Evolutionary conservation across 2,888 invertebrate species (phyloP).

Genomic region (Microchrysa polita): DNA sequence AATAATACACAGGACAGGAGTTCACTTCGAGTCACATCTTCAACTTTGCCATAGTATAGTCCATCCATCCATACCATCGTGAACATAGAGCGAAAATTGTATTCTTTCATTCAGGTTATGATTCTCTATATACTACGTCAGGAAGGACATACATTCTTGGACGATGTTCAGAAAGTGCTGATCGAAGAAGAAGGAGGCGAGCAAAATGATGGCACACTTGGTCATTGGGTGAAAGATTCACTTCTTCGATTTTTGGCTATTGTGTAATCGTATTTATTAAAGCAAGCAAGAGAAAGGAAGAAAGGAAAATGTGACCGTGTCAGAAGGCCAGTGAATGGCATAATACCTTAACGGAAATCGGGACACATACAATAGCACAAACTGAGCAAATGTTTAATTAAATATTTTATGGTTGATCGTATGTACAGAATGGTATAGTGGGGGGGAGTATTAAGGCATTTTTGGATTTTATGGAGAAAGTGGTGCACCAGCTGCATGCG

Average conservation of each 20-base stretch:
- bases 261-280: slow-evolving; percentile 37
- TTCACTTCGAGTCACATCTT: neutral
- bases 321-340: neutral
- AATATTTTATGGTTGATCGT: slow-evolving; percentile 36
- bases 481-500: slow-evolving; percentile 28
- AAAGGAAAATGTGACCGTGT: neutral
- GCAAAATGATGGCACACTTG: neutral
- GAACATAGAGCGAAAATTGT: neutral
- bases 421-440: neutral
- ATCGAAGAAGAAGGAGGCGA: neutral
- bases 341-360: neutral
- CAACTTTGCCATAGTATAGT: neutral
- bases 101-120: neutral
- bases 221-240: slow-evolving; percentile 11
- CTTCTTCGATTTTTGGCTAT: slow-evolving; percentile 36
- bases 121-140: neutral
- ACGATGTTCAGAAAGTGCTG: neutral
- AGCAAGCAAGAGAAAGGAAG: slow-evolving; percentile 6
- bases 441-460: slow-evolving; percentile 12
- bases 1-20: slow-evolving; percentile 11
- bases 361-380: neutral
- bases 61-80: neutral
- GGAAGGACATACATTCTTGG: neutral
- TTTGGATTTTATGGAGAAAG: slow-evolving; percentile 27
- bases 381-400: slow-evolving; percentile 34